Evolutionary conservation across 2,113 vertebrate genomes (phyloP), one percentile per base, ranked within the genome.

Genomic region (Rallus limicola): DNA sequence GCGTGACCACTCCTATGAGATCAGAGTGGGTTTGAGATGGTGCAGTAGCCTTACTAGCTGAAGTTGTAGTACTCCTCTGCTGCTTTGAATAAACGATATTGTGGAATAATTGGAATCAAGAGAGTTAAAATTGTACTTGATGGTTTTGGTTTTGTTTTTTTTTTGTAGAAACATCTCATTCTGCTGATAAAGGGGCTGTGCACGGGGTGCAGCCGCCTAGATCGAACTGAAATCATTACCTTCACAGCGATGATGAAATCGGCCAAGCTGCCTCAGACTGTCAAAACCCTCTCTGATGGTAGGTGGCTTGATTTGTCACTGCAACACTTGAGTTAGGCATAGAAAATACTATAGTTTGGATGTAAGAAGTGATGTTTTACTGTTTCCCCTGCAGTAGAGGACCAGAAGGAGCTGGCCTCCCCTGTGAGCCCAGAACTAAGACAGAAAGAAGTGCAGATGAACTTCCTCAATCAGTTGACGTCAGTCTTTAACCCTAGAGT

Each of bases 231-330:
- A 94, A 99, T 99, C 58, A 99, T 99, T 90, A 99, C 99, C 38
- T 99, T 99, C 93, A 99, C 99, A 24, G 99, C 99, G 4, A 99
- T 99, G 99, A 99, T 99, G 99, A 99, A 99, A 91, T 99, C 99
- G 8, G 99, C 99, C 94, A 99, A 99, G 97, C 98, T 99, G 96
- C 99, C 99, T 62, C 99, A 99, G 96, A 99, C 99, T 11, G 97
- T 99, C 96, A 99, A 99, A 98, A 99, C 99, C 4, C 99, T 99
- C 83, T 99, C 99, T 70, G 99, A 99, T 77, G 99, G 99, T 99
- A 91, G 95, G 98, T 56, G 11, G 5, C 62, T 26, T 33, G 8
- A 40, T n/a, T 12, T 3, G 16, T 50, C 16, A 9, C 38, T 80
- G 72, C 31, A 7, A 16, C n/a, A 10, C 60, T 83, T 53, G 36